These are phyloP conservation scores for Synodontis membranacea DNA, from an alignment of 2,113 vertebrate species.

Conservation along the genomic window DNA sequence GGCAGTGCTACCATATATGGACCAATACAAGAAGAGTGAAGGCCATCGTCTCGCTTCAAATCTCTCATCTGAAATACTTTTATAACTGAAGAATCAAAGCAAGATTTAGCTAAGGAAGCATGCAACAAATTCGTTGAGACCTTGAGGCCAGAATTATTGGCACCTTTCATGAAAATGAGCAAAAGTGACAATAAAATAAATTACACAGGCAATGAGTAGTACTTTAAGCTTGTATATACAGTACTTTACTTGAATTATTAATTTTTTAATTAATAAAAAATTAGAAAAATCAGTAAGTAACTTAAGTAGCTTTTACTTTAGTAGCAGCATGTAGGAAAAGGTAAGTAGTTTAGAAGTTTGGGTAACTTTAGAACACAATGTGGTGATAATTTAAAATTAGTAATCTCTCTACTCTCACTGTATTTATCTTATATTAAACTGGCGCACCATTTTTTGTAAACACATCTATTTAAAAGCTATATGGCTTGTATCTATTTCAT, in stretches of 20 bases:
- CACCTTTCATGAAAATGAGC: background rate
- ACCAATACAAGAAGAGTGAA: background rate
- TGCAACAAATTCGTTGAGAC: background rate
- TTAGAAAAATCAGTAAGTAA: background rate
- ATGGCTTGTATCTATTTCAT: background rate
- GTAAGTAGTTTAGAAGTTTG: background rate
- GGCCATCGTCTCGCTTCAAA: background rate
- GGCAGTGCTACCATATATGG: conserved; percentile 39
- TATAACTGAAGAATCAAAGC: background rate
- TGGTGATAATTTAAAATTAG: background rate
- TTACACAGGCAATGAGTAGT: background rate
- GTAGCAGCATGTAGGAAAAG: background rate
- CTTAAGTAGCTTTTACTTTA: too few relatives aligned
- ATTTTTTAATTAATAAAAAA: background rate
- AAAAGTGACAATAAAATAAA: background rate
- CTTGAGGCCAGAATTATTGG: background rate
- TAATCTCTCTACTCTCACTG: background rate
- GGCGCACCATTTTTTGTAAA: background rate
- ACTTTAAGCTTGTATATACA: background rate
- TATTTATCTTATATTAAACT: background rate
- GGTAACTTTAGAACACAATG: too few relatives aligned
- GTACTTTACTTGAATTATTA: background rate
- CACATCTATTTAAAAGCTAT: background rate
- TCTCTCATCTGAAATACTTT: background rate
- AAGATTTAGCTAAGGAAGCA: background rate